Evolutionary conservation across 2,888 invertebrate genomes (phyloP).

Genomic region (Scaptomyza parva): DNA sequence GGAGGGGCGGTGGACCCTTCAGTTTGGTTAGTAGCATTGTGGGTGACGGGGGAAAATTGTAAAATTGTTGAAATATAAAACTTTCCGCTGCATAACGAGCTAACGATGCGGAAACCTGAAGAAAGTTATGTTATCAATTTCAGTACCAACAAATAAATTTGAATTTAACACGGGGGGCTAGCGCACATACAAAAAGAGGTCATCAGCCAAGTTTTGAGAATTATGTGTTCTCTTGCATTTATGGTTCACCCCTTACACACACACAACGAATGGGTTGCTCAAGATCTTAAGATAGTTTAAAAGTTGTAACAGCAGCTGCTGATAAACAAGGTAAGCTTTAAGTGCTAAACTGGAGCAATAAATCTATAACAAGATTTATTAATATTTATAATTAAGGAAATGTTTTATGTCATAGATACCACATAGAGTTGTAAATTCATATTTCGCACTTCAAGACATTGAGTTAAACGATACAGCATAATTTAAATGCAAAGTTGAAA

Average conservation of each 20-base stretch:
- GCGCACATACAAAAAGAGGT: slow-evolving; percentile 40
- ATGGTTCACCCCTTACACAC: slow-evolving; percentile 6
- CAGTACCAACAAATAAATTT: slow-evolving; percentile 84
- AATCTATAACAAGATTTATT: slow-evolving; percentile 23
- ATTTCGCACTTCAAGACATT: background rate
- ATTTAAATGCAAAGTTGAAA: background rate
- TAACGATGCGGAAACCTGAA: slow-evolving; percentile 84
- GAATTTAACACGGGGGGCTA: slow-evolving; percentile 78
- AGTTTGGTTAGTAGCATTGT: slow-evolving; percentile 33
- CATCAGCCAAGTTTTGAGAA: slow-evolving; percentile 48
- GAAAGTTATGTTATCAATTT: slow-evolving; percentile 84
- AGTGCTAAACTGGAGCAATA: slow-evolving; percentile 20
- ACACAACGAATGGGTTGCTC: slow-evolving; percentile 2
- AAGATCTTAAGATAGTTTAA: slow-evolving; percentile 26
- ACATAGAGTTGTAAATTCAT: slow-evolving; percentile 17
- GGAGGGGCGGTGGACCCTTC: slow-evolving; percentile 11
- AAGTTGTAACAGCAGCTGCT: slow-evolving; percentile 14
- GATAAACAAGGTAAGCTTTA: slow-evolving; percentile 6
- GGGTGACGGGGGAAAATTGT: slow-evolving; percentile 67
- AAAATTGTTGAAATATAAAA: slow-evolving; percentile 82
- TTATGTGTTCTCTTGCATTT: slow-evolving; percentile 44
- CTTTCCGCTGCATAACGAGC: slow-evolving; percentile 83
- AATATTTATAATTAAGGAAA: background rate
- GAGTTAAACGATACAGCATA: slow-evolving; percentile 3
- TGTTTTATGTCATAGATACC: background rate